These are phyloP conservation scores for Lamproptera curius DNA, from an alignment of 2,888 invertebrate species.

Conservation along the genomic window DNA sequence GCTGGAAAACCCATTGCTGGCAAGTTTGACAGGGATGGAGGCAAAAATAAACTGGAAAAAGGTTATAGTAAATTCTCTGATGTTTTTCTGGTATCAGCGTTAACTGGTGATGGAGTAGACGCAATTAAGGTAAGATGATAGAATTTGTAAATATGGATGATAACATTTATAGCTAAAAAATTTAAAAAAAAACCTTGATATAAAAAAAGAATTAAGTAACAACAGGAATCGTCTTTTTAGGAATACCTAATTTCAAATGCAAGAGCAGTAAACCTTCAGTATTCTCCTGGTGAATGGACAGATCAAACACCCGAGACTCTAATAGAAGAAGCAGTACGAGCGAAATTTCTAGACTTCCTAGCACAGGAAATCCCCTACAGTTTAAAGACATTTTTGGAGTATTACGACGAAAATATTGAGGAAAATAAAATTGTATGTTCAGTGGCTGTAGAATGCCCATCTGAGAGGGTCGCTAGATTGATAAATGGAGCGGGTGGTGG, in stretches of 20 bases:
- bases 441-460: constrained; percentile 81
- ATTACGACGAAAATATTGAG: constrained; percentile 78
- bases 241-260: constrained; percentile 84
- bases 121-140: constrained; percentile 80
- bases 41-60: constrained; percentile 33
- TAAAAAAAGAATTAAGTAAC: too few species aligned
- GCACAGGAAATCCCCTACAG: constrained; percentile 93
- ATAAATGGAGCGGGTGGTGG: constrained; percentile 84
- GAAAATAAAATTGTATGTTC: constrained; percentile 66
- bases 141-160: too few species aligned
- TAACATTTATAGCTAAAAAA: too few species aligned
- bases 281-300: constrained; percentile 82
- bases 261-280: constrained; percentile 82
- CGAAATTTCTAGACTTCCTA: constrained; percentile 89
- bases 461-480: constrained; percentile 78
- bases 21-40: constrained; percentile 32
- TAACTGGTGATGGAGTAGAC: constrained; percentile 85
- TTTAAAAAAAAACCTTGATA: too few species aligned
- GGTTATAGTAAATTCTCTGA: constrained; percentile 83
- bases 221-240: constrained; percentile 72
- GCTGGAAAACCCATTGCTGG: constrained; percentile 56
- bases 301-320: constrained; percentile 85
- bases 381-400: constrained; percentile 81
- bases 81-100: constrained; percentile 94
- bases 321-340: constrained; percentile 86